phyloP scores from a whole-genome alignment of 1,140 invertebrate species.

The Paraescarpia echinospica region DNA sequence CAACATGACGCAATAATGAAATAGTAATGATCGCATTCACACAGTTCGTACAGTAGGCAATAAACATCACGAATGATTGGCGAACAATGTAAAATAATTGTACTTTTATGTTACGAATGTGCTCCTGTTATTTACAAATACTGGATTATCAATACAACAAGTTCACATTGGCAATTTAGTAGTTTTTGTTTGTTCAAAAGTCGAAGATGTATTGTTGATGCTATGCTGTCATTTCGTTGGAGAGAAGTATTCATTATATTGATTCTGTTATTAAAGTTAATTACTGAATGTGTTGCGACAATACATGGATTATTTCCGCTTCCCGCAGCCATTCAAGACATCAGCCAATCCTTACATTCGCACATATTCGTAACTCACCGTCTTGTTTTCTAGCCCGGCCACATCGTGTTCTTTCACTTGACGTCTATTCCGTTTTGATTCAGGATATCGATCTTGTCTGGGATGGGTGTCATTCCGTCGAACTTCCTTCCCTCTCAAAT shows the following conservation, averaged over 20 bases:
- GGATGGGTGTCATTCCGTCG: background rate
- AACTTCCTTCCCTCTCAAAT: background rate
- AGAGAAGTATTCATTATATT: too few species aligned
- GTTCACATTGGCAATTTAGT: too few species aligned
- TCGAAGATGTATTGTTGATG: too few species aligned
- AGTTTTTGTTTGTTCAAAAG: too few species aligned
- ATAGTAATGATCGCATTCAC: background rate
- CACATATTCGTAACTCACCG: conserved; percentile 33
- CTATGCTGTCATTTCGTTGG: too few species aligned
- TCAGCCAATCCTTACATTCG: background rate
- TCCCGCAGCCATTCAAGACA: background rate
- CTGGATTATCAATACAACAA: too few species aligned
- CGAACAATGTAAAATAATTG: background rate
- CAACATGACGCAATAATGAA: background rate
- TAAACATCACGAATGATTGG: too few species aligned
- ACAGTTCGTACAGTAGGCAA: background rate
- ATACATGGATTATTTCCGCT: too few species aligned
- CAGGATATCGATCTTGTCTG: conserved; percentile 20
- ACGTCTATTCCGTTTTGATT: conserved; percentile 34
- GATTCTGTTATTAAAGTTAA: too few species aligned
- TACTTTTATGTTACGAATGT: background rate
- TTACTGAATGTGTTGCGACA: too few species aligned
- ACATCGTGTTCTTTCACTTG: conserved; percentile 41
- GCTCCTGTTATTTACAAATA: background rate
- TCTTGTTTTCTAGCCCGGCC: conserved; percentile 42